phyloP scores from a whole-genome alignment of 2,113 vertebrate species.

The Arvicanthis niloticus region DNA sequence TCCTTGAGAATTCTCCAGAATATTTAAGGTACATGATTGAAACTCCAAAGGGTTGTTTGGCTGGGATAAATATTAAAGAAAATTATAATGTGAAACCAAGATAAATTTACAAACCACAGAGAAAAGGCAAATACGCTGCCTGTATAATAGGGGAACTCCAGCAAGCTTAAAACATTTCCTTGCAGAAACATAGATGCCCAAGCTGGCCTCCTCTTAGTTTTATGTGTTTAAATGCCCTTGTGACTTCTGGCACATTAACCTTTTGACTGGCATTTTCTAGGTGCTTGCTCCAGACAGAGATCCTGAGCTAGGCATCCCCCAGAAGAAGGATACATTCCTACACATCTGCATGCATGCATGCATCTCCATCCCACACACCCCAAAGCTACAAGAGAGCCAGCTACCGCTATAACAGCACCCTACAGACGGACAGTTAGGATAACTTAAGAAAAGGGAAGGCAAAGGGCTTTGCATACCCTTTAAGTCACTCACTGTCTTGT shows the following conservation, averaged over 20 bases:
- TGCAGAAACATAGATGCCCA: neutral
- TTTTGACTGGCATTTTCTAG: neutral
- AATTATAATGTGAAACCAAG: slow-evolving; percentile 41
- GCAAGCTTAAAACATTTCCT: neutral
- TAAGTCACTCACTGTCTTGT: neutral
- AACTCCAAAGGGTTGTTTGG: slow-evolving; percentile 37
- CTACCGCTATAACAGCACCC: neutral
- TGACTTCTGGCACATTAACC: neutral
- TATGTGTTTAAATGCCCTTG: neutral
- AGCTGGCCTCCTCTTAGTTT: neutral
- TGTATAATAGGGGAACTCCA: neutral
- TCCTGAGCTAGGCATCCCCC: neutral
- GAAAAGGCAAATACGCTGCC: neutral
- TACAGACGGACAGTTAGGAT: neutral
- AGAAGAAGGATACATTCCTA: neutral
- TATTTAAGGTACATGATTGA: slow-evolving; percentile 53
- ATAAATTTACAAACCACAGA: slow-evolving; percentile 5
- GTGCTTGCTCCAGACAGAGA: neutral
- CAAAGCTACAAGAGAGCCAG: slow-evolving; percentile 1
- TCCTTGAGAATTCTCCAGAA: slow-evolving; percentile 29
- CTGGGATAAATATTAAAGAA: slow-evolving; percentile 58
- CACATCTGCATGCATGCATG: neutral
- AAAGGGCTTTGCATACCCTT: neutral
- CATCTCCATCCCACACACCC: neutral
- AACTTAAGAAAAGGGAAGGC: neutral